Conservation (phyloP, 2,797 vertebrate genomes). For the Microctenopoma stevenorrisi region DNA sequence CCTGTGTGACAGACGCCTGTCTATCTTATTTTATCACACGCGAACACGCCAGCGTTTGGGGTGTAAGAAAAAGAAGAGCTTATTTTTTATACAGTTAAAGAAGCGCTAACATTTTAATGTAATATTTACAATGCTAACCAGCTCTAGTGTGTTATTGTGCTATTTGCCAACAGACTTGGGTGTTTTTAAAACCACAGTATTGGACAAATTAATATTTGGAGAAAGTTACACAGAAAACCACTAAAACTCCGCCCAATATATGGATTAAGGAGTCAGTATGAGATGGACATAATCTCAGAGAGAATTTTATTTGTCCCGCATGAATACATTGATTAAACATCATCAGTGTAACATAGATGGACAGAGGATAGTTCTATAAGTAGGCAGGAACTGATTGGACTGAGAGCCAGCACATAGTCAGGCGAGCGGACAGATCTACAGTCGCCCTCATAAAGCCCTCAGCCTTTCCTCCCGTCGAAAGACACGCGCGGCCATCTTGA, state of each 20-base stretch:
- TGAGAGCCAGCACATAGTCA: neutral
- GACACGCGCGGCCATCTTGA: constrained; percentile 35
- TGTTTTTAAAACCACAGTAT: too few relatives aligned
- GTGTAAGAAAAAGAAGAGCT: neutral
- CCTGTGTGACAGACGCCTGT: constrained; percentile 68
- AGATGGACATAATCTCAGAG: too few relatives aligned
- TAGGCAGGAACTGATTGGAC: constrained; percentile 16
- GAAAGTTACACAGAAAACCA: too few relatives aligned
- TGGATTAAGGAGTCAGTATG: too few relatives aligned
- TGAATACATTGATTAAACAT: neutral
- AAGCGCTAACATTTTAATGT: too few relatives aligned
- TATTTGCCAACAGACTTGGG: too few relatives aligned
- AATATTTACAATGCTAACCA: too few relatives aligned
- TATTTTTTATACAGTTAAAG: too few relatives aligned
- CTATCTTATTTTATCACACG: constrained; percentile 27
- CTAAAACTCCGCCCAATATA: too few relatives aligned
- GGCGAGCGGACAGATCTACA: constrained; percentile 32
- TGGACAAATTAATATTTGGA: too few relatives aligned
- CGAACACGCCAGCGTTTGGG: neutral
- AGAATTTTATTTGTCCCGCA: too few relatives aligned
- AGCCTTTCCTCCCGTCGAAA: constrained; percentile 45
- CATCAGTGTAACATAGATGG: neutral
- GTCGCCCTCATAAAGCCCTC: constrained; percentile 47
- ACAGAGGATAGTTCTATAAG: neutral
- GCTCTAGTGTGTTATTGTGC: too few relatives aligned